Evolutionary conservation across 2,888 invertebrate species (phyloP).

Genomic region (Erannis defoliaria): DNA sequence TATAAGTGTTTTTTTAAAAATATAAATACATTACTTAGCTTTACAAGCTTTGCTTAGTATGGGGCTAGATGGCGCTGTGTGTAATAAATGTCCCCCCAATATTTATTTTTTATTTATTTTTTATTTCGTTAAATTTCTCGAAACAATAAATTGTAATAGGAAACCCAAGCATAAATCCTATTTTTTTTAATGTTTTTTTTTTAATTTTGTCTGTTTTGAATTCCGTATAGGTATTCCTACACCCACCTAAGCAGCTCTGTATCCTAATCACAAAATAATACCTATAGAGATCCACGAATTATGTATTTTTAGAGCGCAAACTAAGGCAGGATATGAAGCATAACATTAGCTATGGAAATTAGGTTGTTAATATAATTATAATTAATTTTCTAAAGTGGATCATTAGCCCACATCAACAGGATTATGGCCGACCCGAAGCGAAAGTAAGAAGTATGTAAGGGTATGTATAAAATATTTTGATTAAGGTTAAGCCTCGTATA

Average conservation of each 20-base stretch:
- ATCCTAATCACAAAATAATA: constrained; percentile 7
- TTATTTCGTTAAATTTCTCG: too few species aligned
- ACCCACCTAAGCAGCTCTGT: constrained; percentile 1
- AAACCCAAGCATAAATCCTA: too few species aligned
- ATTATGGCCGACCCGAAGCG: constrained; percentile 21
- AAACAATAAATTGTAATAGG: too few species aligned
- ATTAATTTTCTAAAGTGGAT: constrained; percentile 65
- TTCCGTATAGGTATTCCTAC: too few species aligned
- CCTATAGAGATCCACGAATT: neutral
- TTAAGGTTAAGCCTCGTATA: neutral
- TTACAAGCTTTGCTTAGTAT: too few species aligned
- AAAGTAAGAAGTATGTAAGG: neutral
- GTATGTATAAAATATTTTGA: neutral
- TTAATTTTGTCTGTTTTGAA: too few species aligned
- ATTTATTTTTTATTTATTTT: too few species aligned
- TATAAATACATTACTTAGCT: too few species aligned
- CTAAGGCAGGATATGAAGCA: constrained; percentile 52
- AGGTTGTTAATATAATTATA: constrained; percentile 69
- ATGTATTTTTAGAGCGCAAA: constrained; percentile 31
- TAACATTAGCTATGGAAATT: constrained; percentile 71
- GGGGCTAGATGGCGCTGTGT: too few species aligned
- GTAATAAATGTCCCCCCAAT: too few species aligned
- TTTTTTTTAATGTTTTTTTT: too few species aligned
- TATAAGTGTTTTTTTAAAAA: too few species aligned
- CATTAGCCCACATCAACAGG: constrained; percentile 39